These are phyloP conservation scores for Aphelinus atriplicis DNA, from an alignment of 1,140 invertebrate genomes.

Conservation along the genomic window DNA sequence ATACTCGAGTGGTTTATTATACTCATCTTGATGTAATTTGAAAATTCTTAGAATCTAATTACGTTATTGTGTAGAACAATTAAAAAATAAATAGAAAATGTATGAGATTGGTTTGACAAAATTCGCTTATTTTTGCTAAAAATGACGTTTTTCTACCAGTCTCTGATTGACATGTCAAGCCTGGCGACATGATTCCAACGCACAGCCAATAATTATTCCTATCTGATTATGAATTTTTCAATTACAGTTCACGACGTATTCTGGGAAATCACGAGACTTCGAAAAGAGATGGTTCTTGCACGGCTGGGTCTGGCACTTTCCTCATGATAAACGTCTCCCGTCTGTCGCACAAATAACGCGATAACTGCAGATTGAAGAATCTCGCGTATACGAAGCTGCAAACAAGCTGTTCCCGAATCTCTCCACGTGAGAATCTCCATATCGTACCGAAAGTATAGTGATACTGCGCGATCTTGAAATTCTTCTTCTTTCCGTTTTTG, in stretches of 20 bases:
- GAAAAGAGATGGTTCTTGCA: slow-evolving; percentile 81
- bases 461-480: background rate
- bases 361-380: background rate
- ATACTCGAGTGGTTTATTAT: too few relatives aligned
- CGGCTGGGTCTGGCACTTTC: slow-evolving; percentile 72
- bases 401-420: background rate
- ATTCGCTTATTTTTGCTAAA: too few relatives aligned
- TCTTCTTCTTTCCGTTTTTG: too few relatives aligned
- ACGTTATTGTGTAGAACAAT: too few relatives aligned
- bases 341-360: background rate
- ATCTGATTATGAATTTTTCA: slow-evolving; percentile 28
- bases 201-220: too few relatives aligned
- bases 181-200: too few relatives aligned
- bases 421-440: background rate
- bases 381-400: background rate
- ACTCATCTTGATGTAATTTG: too few relatives aligned
- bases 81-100: too few relatives aligned
- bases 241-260: slow-evolving; percentile 79
- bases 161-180: too few relatives aligned
- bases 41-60: too few relatives aligned
- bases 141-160: too few relatives aligned
- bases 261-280: slow-evolving; percentile 77
- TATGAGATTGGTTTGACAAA: too few relatives aligned
- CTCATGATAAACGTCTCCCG: slow-evolving; percentile 45
- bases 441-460: background rate